A percentile compares a stretch with the other conserved stretches of the same genome.
phyloP scores from a whole-genome alignment of 2,888 invertebrate species.

The Stegana nigrithorax region DNA sequence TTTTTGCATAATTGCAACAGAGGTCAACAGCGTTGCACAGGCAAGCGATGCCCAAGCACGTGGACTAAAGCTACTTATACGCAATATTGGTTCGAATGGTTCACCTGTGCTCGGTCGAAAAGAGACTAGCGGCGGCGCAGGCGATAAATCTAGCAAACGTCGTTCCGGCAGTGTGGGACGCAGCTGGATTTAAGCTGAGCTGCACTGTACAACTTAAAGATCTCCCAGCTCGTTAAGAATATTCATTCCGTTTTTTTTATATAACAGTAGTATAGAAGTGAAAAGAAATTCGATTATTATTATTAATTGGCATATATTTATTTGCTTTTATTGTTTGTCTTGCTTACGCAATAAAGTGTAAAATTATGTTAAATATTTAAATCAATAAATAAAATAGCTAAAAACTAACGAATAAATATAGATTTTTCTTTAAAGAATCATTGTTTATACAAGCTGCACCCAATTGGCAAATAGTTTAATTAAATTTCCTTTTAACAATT shows the following conservation, averaged over 20 bases:
- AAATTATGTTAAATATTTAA: slow-evolving; percentile 51
- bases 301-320: slow-evolving; percentile 27
- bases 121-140: too few relatives aligned
- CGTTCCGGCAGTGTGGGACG: slow-evolving; percentile 67
- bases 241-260: too few relatives aligned
- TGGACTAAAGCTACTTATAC: slow-evolving; percentile 81
- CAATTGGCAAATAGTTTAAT: neutral
- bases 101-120: slow-evolving; percentile 85
- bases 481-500: neutral
- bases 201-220: neutral
- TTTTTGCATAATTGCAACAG: slow-evolving; percentile 90
- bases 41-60: slow-evolving; percentile 75
- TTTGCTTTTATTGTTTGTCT: slow-evolving; percentile 48
- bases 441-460: slow-evolving; percentile 55
- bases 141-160: slow-evolving; percentile 55
- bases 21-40: slow-evolving; percentile 69
- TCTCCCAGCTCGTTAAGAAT: neutral
- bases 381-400: slow-evolving; percentile 58
- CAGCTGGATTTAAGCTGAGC: slow-evolving; percentile 61
- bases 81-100: slow-evolving; percentile 82
- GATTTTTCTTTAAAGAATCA: slow-evolving; percentile 41
- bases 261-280: too few relatives aligned
- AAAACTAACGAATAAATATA: slow-evolving; percentile 47
- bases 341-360: slow-evolving; percentile 46
- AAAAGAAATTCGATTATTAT: slow-evolving; percentile 25